Base-by-base conservation (phyloP, 2,888 invertebrate species). In the Euplagia quadripunctaria region DNA sequence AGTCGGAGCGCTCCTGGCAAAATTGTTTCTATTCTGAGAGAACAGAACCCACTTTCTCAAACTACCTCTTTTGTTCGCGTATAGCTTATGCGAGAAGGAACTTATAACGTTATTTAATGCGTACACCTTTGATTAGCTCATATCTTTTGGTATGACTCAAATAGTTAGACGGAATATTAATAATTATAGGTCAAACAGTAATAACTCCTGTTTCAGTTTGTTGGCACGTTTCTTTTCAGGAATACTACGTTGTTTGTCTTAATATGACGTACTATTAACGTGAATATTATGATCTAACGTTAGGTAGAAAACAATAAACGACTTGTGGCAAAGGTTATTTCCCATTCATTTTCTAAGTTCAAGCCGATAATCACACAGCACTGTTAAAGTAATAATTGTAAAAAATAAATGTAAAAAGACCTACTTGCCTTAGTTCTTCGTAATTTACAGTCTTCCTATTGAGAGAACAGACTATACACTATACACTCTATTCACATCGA, bases 191-290 rank as follows among this genome's bases (percentile, higher is more conserved):
- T 74, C 52, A 72, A 72, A 17, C 49, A 31, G 63, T 70, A 31
- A 70, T 83, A 79, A 83, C 14, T 78, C 78, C 82, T 75, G 42
- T 68, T 68, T 76, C n/a, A 41, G 49, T 51, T 67, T 75, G 61
- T 66, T 31, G 65, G 61, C 58, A 63, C 42, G 68, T 67, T 77
- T 70, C 66, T 51, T 73, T 43, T 65, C 64, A 17, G 68, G 43
- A 68, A 72, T 31, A 58, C 46, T 66, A 12, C 43, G 41, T 66
- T 58, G 58, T 55, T 55, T 55, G 55, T 42, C 7, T 8, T 43
- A 20, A 42, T 52, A n/a, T 58, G 51, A 52, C 42, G 17, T n/a
- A 31, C 14, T 58, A 43, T 58, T 69, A 14, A 61, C 16, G 43
- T 31, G 52, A 61, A 69, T 46, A 46, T 58, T 61, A 66, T 17